phyloP scores from a whole-genome alignment of 2,797 vertebrate genomes.

The Coregonus sp. region DNA sequence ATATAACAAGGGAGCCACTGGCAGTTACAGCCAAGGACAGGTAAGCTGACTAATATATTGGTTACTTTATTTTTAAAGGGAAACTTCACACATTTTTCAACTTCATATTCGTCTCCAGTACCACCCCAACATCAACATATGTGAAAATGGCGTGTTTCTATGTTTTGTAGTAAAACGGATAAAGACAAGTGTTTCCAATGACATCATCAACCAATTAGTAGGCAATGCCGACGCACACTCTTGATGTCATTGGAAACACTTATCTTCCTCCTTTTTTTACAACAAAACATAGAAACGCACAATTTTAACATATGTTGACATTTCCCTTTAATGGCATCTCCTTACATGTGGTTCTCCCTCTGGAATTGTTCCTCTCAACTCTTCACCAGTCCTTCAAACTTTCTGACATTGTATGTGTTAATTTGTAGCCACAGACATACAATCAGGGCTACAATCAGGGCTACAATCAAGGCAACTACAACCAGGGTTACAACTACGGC shows the following conservation, averaged over 20 bases:
- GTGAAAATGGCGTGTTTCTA: too few species aligned
- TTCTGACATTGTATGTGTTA: neutral
- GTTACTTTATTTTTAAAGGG: neutral
- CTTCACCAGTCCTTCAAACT: neutral
- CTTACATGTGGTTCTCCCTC: neutral
- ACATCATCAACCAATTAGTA: too few species aligned
- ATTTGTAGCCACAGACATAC: conserved; percentile 40
- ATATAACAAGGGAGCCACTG: conserved; percentile 68
- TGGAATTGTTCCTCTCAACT: neutral
- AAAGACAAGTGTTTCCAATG: too few species aligned
- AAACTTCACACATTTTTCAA: too few species aligned
- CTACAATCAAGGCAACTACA: conserved; percentile 79
- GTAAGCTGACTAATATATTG: neutral
- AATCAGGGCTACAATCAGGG: neutral
- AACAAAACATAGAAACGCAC: too few species aligned
- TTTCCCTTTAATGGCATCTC: neutral
- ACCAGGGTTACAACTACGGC: conserved; percentile 84
- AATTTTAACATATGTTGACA: too few species aligned
- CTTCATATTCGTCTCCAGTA: too few species aligned
- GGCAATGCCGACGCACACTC: too few species aligned
- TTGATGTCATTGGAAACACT: too few species aligned
- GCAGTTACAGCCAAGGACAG: conserved; percentile 71
- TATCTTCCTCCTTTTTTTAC: too few species aligned
- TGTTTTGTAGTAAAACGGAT: too few species aligned
- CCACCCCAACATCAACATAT: too few species aligned